Evolutionary conservation across 2,113 vertebrate species (phyloP).

Genomic region (Xyliphius kryptos): DNA sequence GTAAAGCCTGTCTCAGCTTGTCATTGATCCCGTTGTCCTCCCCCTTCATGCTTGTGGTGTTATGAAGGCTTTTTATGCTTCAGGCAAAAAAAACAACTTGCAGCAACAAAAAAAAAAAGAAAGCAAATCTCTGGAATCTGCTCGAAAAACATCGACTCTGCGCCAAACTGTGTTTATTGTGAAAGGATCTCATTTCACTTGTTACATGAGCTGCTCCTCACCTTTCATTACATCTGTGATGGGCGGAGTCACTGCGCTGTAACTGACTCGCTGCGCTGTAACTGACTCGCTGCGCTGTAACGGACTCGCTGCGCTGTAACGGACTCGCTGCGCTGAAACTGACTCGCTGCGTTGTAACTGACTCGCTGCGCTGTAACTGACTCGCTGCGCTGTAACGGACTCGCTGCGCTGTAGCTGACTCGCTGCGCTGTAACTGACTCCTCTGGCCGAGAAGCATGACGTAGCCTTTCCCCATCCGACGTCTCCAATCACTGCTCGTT

Average conservation of each 20-base stretch:
- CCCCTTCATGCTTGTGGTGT: constrained; percentile 10
- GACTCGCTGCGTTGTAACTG: no score
- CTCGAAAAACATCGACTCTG: neutral
- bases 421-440: neutral
- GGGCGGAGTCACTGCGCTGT: no score
- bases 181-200: neutral
- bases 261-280: neutral
- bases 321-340: no score
- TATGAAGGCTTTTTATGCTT: constrained; percentile 5
- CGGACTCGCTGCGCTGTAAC: neutral
- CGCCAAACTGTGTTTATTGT: neutral
- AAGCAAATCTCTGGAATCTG: neutral
- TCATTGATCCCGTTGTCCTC: constrained; percentile 1
- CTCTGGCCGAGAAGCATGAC: neutral
- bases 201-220: neutral
- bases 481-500: neutral
- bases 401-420: neutral
- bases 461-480: neutral
- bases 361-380: neutral
- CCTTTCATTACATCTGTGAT: neutral
- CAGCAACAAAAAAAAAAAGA: neutral
- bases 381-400: neutral
- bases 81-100: neutral
- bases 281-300: neutral
- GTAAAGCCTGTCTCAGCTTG: constrained; percentile 5